Evolutionary conservation across 2,888 invertebrate genomes (phyloP).

Genomic region (Zootermopsis nevadensis): DNA sequence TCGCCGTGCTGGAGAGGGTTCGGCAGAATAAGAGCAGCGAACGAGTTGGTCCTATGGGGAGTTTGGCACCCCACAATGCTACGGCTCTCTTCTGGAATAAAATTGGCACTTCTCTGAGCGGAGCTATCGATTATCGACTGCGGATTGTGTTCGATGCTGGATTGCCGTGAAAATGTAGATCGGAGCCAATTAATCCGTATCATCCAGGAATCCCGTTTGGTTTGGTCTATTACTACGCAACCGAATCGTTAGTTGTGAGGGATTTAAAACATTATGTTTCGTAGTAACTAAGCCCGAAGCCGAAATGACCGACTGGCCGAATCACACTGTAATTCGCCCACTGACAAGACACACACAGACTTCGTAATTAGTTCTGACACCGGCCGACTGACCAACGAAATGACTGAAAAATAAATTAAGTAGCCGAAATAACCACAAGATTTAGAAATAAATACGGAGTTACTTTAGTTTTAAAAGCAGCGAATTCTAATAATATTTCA

Average conservation of each 20-base stretch:
- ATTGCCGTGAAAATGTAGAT: background rate
- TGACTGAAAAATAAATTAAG: no score
- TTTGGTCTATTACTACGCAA: background rate
- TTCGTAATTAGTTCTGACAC: no score
- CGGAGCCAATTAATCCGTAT: background rate
- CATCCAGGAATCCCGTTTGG: background rate
- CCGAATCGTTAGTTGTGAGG: background rate
- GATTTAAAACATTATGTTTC: background rate
- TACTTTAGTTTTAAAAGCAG: no score
- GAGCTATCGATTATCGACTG: background rate
- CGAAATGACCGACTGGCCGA: no score
- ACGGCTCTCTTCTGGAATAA: background rate
- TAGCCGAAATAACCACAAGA: no score
- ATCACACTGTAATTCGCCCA: no score
- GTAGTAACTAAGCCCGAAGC: no score
- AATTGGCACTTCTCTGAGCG: background rate
- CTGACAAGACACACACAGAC: no score
- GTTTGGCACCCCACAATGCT: constrained; percentile 14
- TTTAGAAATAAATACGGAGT: no score
- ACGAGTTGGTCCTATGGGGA: constrained; percentile 7
- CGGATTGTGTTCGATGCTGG: background rate
- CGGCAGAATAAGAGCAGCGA: constrained; percentile 36
- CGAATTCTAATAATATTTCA: no score
- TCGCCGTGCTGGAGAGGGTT: constrained; percentile 29
- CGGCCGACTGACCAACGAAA: no score